Evolutionary conservation across 2,888 invertebrate genomes (phyloP).

Genomic region (Drosophila suboccidentalis): DNA sequence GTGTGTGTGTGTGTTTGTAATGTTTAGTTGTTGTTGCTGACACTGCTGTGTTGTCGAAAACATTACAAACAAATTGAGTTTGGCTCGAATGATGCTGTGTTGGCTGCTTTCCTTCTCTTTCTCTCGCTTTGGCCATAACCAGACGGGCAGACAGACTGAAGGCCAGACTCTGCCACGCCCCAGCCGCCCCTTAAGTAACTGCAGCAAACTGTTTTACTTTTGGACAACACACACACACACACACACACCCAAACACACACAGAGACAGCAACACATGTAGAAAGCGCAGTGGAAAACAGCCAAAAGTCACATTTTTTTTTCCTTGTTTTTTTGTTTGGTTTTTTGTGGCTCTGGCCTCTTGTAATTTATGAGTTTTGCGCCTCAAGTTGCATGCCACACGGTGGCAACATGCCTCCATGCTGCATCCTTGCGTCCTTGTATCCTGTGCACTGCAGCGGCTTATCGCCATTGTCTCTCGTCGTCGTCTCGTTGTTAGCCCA

Average conservation of each 20-base stretch:
- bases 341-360: conserved; percentile 33
- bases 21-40: conserved; percentile 31
- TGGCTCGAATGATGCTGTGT: conserved; percentile 69
- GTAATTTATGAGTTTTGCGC: conserved; percentile 80
- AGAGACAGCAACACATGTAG: background rate
- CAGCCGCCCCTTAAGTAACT: conserved; percentile 66
- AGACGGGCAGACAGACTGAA: conserved; percentile 31
- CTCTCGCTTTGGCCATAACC: conserved; percentile 37
- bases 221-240: conserved; percentile 24
- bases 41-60: conserved; percentile 52
- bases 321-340: conserved; percentile 11
- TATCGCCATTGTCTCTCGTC: conserved; percentile 73
- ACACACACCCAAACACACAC: no score
- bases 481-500: conserved; percentile 15
- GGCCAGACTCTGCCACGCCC: conserved; percentile 58
- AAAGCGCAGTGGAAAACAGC: conserved; percentile 31
- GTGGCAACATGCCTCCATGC: conserved; percentile 29
- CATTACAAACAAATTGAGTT: conserved; percentile 77
- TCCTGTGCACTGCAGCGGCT: conserved; percentile 60
- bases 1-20: background rate
- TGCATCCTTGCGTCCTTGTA: conserved; percentile 2
- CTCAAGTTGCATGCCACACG: conserved; percentile 73
- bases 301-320: conserved; percentile 66
- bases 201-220: conserved; percentile 78
- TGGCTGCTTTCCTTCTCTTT: conserved; percentile 8